Evolutionary conservation across 2,113 vertebrate species (phyloP).

Genomic region (Casuarius casuarius): DNA sequence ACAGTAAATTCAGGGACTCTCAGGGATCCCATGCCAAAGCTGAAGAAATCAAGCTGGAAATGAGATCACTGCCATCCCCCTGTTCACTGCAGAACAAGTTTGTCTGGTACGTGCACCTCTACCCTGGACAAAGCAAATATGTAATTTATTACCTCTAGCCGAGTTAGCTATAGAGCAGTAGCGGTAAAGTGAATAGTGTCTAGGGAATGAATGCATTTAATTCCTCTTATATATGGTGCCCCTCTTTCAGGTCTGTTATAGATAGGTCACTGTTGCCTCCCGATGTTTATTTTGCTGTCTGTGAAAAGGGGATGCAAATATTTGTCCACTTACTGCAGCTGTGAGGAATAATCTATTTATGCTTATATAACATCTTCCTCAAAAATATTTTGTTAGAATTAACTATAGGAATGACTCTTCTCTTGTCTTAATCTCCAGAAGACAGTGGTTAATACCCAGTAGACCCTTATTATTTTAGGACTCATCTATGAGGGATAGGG

Average conservation of each 20-base stretch:
- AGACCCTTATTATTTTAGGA: not conserved
- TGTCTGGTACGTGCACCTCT: not conserved
- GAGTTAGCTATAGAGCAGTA: not conserved
- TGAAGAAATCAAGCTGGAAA: not conserved
- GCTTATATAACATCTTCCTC: not conserved
- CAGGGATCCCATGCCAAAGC: not conserved
- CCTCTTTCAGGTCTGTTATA: not conserved
- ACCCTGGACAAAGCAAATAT: not conserved
- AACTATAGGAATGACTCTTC: not conserved
- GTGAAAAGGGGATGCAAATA: not conserved
- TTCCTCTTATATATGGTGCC: not conserved
- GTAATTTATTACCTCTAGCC: not conserved
- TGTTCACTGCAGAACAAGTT: not conserved
- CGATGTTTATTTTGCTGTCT: not conserved
- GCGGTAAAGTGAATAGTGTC: not conserved
- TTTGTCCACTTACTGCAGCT: not conserved
- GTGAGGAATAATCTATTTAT: not conserved
- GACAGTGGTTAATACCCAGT: not conserved
- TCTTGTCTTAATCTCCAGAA: not conserved
- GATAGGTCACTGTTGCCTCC: not conserved
- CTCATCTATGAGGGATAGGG: not conserved
- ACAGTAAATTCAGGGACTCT: not conserved
- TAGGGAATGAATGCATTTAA: not conserved
- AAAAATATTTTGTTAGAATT: not conserved
- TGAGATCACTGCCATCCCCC: not conserved